Base-by-base conservation (phyloP, 1,140 invertebrate species). In the Geopemphigus sp. region DNA sequence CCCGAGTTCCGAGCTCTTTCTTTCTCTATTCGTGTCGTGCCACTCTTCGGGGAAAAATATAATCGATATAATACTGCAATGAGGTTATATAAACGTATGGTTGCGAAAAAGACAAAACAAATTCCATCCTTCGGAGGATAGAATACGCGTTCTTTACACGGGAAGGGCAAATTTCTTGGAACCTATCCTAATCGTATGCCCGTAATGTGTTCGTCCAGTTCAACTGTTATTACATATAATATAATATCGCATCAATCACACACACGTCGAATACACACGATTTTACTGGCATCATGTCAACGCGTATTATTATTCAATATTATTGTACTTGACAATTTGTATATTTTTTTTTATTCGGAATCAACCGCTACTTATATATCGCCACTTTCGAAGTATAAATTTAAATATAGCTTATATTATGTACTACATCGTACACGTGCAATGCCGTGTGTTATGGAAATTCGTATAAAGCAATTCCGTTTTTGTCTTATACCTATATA, bases 141-240 rank as follows among this genome's bases (percentile, higher is more conserved):
- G 19, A 45, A 50, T 50, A 26, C 39, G 6, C 15, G 22, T 50
- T 19, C 39, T 24, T 22, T n/a, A 11, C 24, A 17, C 53, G 24
- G 22, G 24, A 72, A 72, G 68, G 50, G 22, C 50, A 29, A 72
- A 54, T 72, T 72, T 72, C 68, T 72, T 72, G 47, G 68, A 72
- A 29, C 26, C 50, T 1, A 6, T 72, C 26, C 50, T 72, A 72
- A 54, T 72, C 50, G 47, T 72, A 72, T 54, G 47, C 68, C 17
- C 26, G 19, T n/a, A 5, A 5, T 57, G 12, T 54, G 5, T 3
- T n/a, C n/a, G n/a, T n/a, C n/a, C n/a, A n/a, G 39, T 22, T 45
- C 64, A 1, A 15, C 32, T 39, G 8, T 39, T 39, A 39, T 39
- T 6, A 50, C 11, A 1, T 50, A 26, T 59, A 56, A 22, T n/a